Evolutionary conservation across 2,888 invertebrate genomes (phyloP), one percentile per base, ranked within the genome.

Genomic region (Chymomyza caudatula): DNA sequence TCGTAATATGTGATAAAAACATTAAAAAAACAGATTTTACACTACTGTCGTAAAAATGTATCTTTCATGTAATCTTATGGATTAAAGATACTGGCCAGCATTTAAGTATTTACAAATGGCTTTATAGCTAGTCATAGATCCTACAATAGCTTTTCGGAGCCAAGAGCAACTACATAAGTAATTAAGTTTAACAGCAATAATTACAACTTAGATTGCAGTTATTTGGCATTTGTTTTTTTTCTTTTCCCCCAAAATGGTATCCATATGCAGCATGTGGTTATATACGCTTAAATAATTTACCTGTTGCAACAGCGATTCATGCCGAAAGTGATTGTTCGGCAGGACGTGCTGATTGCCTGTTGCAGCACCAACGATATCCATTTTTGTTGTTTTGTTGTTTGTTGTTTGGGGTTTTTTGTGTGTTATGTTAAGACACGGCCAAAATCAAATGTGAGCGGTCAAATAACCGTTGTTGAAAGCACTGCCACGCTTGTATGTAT

Each of bases 281-380:
- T n/a, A n/a, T 51, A 5, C 4, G 23, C 22, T 13, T 37, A 23
- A 29, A 23, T 15, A 15, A 49, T 74, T 88, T 89, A 89, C 89
- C 90, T 89, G 89, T 77, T 85, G 85, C 73, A 83, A 63, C 65
- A 85, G 62, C 68, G 88, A 85, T 77, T 90, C 90, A 86, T 88
- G 89, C 60, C 90, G 90, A 88, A 89, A 90, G 80, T 90, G 90
- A 87, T 90, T 90, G 81, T 90, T 90, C 67, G 90, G 90, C 81
- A 90, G 86, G 74, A 87, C 88, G 78, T 88, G 86, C 78, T 89
- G 88, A 86, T 89, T 90, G 79, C 85, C 84, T 61, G 84, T 70
- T 67, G 83, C 78, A 72, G 25, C 47, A 47, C 89, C 89, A 71
- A 88, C 88, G 72, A 89, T 88, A 89, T 90, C 90, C 90, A 90